These are phyloP conservation scores for Nephrotoma appendiculata DNA, from an alignment of 2,888 invertebrate species.

Conservation along the genomic window DNA sequence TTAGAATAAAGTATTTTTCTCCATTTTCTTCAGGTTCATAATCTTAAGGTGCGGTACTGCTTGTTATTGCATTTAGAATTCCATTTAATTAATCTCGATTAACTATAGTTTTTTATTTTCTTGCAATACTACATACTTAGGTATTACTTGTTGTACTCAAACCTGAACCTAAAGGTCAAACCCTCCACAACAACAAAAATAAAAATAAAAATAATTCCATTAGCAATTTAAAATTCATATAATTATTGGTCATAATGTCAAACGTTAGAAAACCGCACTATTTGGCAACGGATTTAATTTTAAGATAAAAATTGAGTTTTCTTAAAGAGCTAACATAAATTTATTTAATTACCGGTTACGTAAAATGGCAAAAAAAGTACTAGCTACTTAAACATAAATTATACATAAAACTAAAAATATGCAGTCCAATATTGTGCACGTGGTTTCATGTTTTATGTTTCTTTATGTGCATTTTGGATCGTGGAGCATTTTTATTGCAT, in stretches of 20 bases:
- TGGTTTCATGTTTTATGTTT: not conserved
- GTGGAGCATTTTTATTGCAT: not conserved
- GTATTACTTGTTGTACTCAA: not conserved
- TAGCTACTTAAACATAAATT: not conserved
- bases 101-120: not conserved
- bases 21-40: not conserved
- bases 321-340: not conserved
- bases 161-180: not conserved
- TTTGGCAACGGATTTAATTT: not conserved
- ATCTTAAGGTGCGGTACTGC: not conserved
- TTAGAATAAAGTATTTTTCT: not conserved
- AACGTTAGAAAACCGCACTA: not conserved
- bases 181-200: not conserved
- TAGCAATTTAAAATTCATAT: not conserved
- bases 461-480: not conserved
- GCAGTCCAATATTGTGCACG: not conserved
- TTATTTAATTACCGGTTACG: not conserved
- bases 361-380: not conserved
- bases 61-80: not conserved
- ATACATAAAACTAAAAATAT: not conserved
- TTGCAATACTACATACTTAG: not conserved
- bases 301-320: not conserved
- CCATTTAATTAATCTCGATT: not conserved
- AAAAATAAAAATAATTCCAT: not conserved
- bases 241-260: not conserved